Conservation (phyloP, 1,140 invertebrate species). For the Rhynchophorus ferrugineus region DNA sequence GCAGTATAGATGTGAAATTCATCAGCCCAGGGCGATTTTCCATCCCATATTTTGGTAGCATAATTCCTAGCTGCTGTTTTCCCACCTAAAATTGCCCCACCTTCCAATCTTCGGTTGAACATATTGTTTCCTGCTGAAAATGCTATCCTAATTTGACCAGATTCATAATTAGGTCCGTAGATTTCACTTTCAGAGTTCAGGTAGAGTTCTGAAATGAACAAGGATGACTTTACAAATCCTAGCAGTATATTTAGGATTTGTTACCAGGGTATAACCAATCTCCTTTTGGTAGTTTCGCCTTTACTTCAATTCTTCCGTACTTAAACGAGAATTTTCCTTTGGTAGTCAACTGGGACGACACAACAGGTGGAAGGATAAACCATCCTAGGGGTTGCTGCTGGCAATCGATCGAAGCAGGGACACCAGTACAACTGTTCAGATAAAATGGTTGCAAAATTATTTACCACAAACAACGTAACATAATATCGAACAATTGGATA, state of each 20-base stretch:
- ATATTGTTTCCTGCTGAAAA: slow-evolving; percentile 43
- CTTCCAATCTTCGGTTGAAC: slow-evolving; percentile 35
- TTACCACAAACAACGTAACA: too few species aligned
- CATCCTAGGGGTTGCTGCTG: slow-evolving; percentile 41
- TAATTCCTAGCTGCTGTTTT: slow-evolving; percentile 38
- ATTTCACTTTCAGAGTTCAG: slow-evolving; percentile 46
- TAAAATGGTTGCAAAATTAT: too few species aligned
- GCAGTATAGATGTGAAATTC: slow-evolving; percentile 55
- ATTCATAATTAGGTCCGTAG: slow-evolving; percentile 48
- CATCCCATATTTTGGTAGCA: slow-evolving; percentile 41
- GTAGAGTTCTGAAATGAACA: too few species aligned
- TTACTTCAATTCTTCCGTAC: slow-evolving; percentile 68
- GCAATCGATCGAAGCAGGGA: slow-evolving; percentile 44
- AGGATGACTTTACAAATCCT: too few species aligned
- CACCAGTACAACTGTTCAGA: slow-evolving; percentile 60
- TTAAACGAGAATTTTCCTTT: slow-evolving; percentile 57
- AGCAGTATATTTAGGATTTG: too few species aligned
- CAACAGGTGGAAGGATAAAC: slow-evolving; percentile 56
- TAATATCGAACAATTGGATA: too few species aligned
- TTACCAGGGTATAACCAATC: slow-evolving; percentile 74
- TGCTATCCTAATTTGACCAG: slow-evolving; percentile 42
- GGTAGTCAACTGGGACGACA: slow-evolving; percentile 61
- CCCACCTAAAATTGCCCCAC: slow-evolving; percentile 38
- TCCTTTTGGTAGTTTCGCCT: slow-evolving; percentile 65
- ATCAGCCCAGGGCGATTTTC: slow-evolving; percentile 46